These are phyloP conservation scores for Athrips mouffetella DNA, from an alignment of 2,888 invertebrate species.

Conservation along the genomic window DNA sequence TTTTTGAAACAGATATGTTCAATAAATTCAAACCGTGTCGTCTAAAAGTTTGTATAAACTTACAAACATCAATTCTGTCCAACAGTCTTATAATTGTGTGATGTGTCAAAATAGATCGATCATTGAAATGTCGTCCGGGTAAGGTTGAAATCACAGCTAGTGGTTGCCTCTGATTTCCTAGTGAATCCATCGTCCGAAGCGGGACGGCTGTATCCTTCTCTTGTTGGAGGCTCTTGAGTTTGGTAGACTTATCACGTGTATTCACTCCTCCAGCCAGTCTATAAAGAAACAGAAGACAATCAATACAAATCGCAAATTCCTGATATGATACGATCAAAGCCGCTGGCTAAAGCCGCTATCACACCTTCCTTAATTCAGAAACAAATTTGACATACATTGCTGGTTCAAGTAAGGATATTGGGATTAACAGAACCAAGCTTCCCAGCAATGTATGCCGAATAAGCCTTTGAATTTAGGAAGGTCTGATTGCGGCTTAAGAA, in stretches of 20 bases:
- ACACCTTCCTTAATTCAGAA: no score
- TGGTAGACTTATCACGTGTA: conserved; percentile 90
- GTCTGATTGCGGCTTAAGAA: no score
- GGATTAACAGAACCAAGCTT: no score
- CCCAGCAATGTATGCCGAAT: no score
- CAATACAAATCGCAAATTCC: no score
- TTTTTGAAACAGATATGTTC: conserved; percentile 52
- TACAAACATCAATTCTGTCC: conserved; percentile 72
- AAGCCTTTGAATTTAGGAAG: no score
- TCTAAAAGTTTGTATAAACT: conserved; percentile 24
- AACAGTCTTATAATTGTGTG: conserved; percentile 67
- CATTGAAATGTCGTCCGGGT: conserved; percentile 21
- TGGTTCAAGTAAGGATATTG: no score
- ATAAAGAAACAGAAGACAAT: conserved; percentile 50
- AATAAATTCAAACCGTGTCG: conserved; percentile 41
- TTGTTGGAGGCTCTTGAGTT: conserved; percentile 43
- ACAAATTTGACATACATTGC: no score
- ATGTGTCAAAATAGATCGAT: conserved; percentile 35
- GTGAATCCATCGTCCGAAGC: conserved; percentile 31
- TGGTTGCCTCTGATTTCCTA: conserved; percentile 41
- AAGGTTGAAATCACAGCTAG: conserved; percentile 55
- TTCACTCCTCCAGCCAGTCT: conserved; percentile 95
- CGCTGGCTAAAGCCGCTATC: no score
- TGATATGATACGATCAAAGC: no score
- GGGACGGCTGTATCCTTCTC: conserved; percentile 32